phyloP scores from a whole-genome alignment of 2,888 invertebrate genomes.

The Piscicola geometra region DNA sequence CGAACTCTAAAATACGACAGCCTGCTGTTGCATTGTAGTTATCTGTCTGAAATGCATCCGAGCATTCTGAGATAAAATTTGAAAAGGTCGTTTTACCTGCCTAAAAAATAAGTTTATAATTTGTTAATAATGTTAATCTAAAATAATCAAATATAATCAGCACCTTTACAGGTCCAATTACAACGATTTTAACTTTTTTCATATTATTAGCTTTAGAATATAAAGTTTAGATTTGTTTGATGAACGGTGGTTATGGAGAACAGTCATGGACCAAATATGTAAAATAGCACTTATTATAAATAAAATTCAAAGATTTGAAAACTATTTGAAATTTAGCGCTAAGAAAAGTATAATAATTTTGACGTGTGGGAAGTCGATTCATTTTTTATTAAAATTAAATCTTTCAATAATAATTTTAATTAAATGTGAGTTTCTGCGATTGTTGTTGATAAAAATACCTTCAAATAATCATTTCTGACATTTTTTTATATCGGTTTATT shows the following conservation, averaged over 20 bases:
- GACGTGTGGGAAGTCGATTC: slow-evolving; percentile 36
- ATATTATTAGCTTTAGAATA: too few species aligned
- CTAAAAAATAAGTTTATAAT: slow-evolving; percentile 58
- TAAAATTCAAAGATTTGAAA: not conserved
- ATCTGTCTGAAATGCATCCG: slow-evolving; percentile 57
- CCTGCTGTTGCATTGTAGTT: slow-evolving; percentile 68
- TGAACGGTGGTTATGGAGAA: not conserved
- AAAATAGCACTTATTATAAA: not conserved
- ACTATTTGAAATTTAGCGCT: slow-evolving; percentile 20
- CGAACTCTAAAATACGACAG: slow-evolving; percentile 70
- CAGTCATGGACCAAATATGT: not conserved
- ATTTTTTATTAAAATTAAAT: slow-evolving; percentile 31
- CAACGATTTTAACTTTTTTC: slow-evolving; percentile 39
- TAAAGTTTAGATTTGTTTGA: slow-evolving; percentile 15
- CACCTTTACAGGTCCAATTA: slow-evolving; percentile 42
- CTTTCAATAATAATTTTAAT: not conserved
- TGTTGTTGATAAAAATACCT: not conserved
- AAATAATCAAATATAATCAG: not conserved
- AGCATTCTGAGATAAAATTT: slow-evolving; percentile 69
- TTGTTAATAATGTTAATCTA: not conserved
- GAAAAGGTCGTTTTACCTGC: slow-evolving; percentile 69
- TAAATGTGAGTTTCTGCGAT: not conserved
- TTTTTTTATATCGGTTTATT: not conserved
- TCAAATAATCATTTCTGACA: not conserved
- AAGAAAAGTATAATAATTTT: slow-evolving; percentile 21